Evolutionary conservation across 1,140 invertebrate genomes (phyloP), one percentile per base, ranked within the genome.

Genomic region (Hormaphis cornu): DNA sequence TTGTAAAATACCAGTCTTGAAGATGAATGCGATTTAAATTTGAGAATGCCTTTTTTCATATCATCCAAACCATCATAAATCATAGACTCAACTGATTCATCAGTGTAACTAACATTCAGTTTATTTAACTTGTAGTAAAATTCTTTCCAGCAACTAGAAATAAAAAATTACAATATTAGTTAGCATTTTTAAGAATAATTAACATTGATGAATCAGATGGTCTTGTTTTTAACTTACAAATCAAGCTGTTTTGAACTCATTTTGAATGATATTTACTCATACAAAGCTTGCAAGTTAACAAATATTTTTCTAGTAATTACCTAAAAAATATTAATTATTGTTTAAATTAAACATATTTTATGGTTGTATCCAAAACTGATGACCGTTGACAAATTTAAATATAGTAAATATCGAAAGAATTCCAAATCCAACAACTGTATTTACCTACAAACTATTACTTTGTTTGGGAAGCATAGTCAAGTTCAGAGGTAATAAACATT

Each of bases 61-160:
- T 66, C 61, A 35, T 66, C 61, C 4, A 48, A 22, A 48, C n/a
- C 20, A 50, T 66, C 26, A 16, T 66, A 48, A 9, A 66, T 33
- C 42, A 66, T 46, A 16, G 61, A 66, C n/a, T 66, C 61, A 35
- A 66, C 35, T n/a, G 61, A 33, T 33, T 66, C 61, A n/a, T 66
- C 61, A 8, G 44, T 7, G 40, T 66, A 66, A 16, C 24, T 66
- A 1, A 66, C 61, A 35, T 66, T 66, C 18, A 66, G 26, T 50
- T 66, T 66, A 48, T 66, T 66, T 30, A 66, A 50, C 44, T 66
- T 66, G 20, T 66, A 66, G 14, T 66, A 66, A 12, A 66, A 66
- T 66, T 48, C 28, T 66, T 66, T 46, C 61, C 61, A 66, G 14
- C 18, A 48, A 4, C 28, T 46, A 50, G 20, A 30, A 30, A 44